phyloP scores from a whole-genome alignment of 2,113 vertebrate genomes.

The Lagenorhynchus albirostris region DNA sequence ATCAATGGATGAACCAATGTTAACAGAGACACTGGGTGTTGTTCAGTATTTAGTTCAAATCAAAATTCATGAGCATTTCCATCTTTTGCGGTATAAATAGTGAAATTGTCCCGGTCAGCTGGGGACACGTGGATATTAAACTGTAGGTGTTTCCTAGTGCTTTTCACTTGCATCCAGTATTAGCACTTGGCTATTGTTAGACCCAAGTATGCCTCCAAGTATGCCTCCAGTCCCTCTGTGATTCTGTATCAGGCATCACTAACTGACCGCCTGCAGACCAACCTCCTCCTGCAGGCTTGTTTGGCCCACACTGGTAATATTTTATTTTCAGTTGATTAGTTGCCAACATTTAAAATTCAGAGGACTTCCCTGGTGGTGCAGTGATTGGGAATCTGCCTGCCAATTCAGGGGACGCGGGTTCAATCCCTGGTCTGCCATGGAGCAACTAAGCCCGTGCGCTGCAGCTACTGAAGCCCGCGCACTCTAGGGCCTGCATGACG shows the following conservation, averaged over 20 bases:
- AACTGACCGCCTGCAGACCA: neutral
- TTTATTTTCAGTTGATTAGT: slow-evolving; percentile 4
- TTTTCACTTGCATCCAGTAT: neutral
- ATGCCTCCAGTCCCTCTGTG: neutral
- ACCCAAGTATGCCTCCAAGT: neutral
- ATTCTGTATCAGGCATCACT: slow-evolving; percentile 19
- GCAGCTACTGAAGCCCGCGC: too few relatives aligned
- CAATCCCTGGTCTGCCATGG: too few relatives aligned
- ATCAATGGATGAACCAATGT: neutral
- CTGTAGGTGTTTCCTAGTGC: neutral
- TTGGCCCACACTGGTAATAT: neutral
- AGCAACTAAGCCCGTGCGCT: too few relatives aligned
- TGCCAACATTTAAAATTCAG: slow-evolving; percentile 44
- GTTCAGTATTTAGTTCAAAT: neutral
- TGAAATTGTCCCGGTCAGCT: neutral
- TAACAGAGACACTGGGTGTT: neutral
- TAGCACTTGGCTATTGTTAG: slow-evolving; percentile 8
- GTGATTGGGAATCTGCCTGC: too few relatives aligned
- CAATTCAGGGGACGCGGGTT: too few relatives aligned
- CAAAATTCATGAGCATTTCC: neutral
- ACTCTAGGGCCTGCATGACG: too few relatives aligned
- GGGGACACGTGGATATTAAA: neutral
- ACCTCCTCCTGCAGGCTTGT: neutral
- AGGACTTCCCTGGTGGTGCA: neutral
- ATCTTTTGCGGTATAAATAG: neutral